phyloP scores from a whole-genome alignment of 2,113 vertebrate genomes.

The Myotis brandtii region DNA sequence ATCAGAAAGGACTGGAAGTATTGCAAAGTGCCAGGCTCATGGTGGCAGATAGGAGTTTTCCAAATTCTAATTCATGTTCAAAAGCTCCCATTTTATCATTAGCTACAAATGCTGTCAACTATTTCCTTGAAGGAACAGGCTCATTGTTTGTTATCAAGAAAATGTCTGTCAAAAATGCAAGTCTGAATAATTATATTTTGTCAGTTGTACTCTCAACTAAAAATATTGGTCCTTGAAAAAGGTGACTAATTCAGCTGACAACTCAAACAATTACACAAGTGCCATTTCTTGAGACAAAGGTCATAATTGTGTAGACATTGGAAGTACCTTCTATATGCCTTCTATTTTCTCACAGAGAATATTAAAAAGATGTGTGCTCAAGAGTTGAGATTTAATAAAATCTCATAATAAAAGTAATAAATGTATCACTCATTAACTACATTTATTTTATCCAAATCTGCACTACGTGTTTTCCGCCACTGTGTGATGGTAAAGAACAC shows the following conservation, averaged over 20 bases:
- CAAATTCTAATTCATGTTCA: neutral
- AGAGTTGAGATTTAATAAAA: neutral
- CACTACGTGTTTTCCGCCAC: neutral
- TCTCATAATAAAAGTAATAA: neutral
- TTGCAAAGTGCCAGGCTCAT: neutral
- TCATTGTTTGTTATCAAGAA: slow-evolving; percentile 25
- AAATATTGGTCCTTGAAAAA: neutral
- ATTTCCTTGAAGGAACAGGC: slow-evolving; percentile 11
- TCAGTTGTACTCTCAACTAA: neutral
- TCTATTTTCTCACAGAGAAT: neutral
- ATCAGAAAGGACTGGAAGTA: neutral
- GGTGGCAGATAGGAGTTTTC: neutral
- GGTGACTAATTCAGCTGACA: neutral
- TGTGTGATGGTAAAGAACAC: neutral
- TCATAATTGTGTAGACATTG: neutral
- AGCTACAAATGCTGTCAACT: neutral
- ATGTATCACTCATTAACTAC: neutral
- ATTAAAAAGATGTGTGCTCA: neutral
- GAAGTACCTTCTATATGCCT: neutral
- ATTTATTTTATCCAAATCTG: neutral
- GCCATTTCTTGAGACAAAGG: neutral
- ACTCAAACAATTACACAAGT: neutral
- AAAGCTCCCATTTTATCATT: slow-evolving; percentile 17
- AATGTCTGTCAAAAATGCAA: neutral
- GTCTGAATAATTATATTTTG: neutral